Conservation (phyloP, 1,140 invertebrate species). For the Drosophila funebris region DNA sequence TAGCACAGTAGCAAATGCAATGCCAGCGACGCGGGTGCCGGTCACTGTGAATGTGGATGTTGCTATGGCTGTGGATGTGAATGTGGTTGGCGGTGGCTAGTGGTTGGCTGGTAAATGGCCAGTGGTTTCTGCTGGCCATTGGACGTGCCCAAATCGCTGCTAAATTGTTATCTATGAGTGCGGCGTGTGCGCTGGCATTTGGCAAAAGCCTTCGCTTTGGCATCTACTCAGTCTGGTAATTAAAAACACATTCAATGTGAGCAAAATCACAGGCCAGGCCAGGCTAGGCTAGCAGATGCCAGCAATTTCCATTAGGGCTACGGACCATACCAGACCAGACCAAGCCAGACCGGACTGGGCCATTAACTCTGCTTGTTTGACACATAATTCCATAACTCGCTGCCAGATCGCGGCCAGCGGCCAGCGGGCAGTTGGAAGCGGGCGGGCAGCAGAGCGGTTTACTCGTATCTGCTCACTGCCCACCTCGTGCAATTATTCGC, state of each 20-base stretch:
- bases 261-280: slow-evolving; percentile 72
- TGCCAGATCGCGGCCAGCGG: slow-evolving; percentile 41
- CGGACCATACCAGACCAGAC: background rate
- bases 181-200: slow-evolving; percentile 75
- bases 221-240: slow-evolving; percentile 67
- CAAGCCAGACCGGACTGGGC: slow-evolving; percentile 36
- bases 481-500: slow-evolving; percentile 76
- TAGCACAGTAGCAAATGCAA: slow-evolving; percentile 74
- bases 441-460: slow-evolving; percentile 1
- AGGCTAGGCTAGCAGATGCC: slow-evolving; percentile 23
- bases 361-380: slow-evolving; percentile 80
- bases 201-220: slow-evolving; percentile 45
- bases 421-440: background rate
- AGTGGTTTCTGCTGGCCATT: slow-evolving; percentile 33
- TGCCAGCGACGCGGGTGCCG: slow-evolving; percentile 61
- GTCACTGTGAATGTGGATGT: slow-evolving; percentile 46
- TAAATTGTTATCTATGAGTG: slow-evolving; percentile 82
- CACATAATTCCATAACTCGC: slow-evolving; percentile 80
- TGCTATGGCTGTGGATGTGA: slow-evolving; percentile 40
- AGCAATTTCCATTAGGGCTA: slow-evolving; percentile 8
- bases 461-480: slow-evolving; percentile 2
- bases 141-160: slow-evolving; percentile 79
- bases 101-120: slow-evolving; percentile 15
- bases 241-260: slow-evolving; percentile 82
- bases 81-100: slow-evolving; percentile 2